phyloP scores from a whole-genome alignment of 2,888 invertebrate species.

The Chalcis sispes region DNA sequence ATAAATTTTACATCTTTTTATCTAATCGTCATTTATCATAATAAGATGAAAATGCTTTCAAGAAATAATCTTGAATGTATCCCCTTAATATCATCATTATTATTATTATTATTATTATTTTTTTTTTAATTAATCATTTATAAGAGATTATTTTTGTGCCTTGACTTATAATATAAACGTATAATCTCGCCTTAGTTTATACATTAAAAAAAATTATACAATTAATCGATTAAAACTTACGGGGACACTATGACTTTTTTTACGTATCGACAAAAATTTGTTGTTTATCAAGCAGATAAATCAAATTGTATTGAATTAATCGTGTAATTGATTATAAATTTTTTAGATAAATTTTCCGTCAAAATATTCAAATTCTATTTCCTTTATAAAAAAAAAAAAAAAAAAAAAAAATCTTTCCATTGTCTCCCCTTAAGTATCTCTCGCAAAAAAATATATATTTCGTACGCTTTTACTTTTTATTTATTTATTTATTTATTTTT shows the following conservation, averaged over 20 bases:
- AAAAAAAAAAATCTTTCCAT: background rate
- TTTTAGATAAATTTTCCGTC: too few relatives aligned
- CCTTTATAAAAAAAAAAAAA: too few relatives aligned
- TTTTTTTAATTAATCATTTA: background rate
- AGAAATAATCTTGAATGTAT: slow-evolving; percentile 6
- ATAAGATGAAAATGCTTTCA: background rate
- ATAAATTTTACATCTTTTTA: too few relatives aligned
- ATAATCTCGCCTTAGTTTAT: background rate
- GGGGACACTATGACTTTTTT: background rate
- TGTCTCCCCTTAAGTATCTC: slow-evolving; percentile 12
- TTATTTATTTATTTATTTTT: too few relatives aligned
- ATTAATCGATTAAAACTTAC: background rate
- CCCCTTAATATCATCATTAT: slow-evolving; percentile 6
- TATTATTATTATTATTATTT: background rate
- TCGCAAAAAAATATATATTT: slow-evolving; percentile 20
- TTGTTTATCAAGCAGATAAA: too few relatives aligned
- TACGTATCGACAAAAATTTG: too few relatives aligned
- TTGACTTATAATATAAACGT: slow-evolving; percentile 13
- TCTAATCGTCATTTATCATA: too few relatives aligned
- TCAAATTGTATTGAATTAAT: too few relatives aligned
- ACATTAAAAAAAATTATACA: slow-evolving; percentile 14
- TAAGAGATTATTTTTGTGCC: slow-evolving; percentile 37
- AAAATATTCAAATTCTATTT: too few relatives aligned
- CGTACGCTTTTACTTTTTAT: background rate
- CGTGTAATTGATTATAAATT: too few relatives aligned